A percentile compares a stretch with the other conserved stretches of the same genome.
These are phyloP conservation scores for Ethmia dodecea DNA, from an alignment of 2,888 invertebrate genomes.

Conservation along the genomic window DNA sequence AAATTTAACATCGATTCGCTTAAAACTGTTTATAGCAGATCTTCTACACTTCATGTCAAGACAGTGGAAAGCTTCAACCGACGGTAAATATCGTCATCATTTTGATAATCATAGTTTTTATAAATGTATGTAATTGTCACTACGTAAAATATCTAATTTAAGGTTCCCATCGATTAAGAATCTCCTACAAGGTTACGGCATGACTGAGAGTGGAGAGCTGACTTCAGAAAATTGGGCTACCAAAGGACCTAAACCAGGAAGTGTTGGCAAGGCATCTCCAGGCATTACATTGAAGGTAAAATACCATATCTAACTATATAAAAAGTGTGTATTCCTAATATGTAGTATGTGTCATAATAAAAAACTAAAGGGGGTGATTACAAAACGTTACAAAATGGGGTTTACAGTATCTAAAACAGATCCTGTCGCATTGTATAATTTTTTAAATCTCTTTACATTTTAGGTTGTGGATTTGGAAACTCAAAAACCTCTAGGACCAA, in stretches of 20 bases:
- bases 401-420: too few relatives aligned
- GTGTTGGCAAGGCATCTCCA: conserved; percentile 51
- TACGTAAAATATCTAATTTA: neutral
- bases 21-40: conserved; percentile 49
- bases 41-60: conserved; percentile 48
- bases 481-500: conserved; percentile 35
- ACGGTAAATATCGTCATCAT: too few relatives aligned
- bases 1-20: conserved; percentile 42
- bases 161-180: conserved; percentile 42
- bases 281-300: conserved; percentile 49
- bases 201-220: conserved; percentile 57
- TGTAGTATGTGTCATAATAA: too few relatives aligned
- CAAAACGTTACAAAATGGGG: too few relatives aligned
- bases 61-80: conserved; percentile 45
- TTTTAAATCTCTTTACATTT: conserved; percentile 14
- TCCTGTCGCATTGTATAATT: conserved; percentile 1
- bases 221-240: conserved; percentile 50
- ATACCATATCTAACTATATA: too few relatives aligned
- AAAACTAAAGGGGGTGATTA: too few relatives aligned
- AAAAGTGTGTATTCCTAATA: too few relatives aligned
- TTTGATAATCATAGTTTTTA: too few relatives aligned
- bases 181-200: conserved; percentile 54
- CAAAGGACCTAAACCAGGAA: conserved; percentile 48
- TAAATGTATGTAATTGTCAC: too few relatives aligned
- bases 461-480: conserved; percentile 56